Percentiles rank a stretch among this genome's conserved stretches.
Conservation (phyloP, 1,140 invertebrate genomes). For the Lepidurus apus region DNA sequence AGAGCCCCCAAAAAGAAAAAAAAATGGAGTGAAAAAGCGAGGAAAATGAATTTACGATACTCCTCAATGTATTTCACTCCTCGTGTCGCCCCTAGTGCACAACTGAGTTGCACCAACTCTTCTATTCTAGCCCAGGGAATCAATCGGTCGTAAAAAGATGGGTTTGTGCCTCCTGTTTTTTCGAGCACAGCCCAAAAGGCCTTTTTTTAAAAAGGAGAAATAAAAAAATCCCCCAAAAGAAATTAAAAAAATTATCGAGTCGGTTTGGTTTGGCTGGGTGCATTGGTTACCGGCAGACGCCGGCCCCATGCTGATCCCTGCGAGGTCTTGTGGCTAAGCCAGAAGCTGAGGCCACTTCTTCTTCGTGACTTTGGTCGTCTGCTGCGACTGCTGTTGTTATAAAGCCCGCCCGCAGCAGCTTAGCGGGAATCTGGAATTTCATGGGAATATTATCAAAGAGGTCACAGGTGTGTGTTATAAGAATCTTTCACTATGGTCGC, state of each 20-base stretch:
- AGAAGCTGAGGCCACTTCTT: conserved; percentile 18
- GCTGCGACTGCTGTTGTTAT: conserved; percentile 18
- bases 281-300: conserved; percentile 17
- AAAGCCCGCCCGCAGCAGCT: conserved; percentile 17
- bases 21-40: not conserved
- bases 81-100: not conserved
- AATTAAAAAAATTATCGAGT: not conserved
- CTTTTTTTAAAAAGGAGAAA: not conserved
- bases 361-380: conserved; percentile 21
- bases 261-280: conserved; percentile 15
- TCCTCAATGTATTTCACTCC: not conserved
- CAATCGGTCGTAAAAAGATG: conserved; percentile 16
- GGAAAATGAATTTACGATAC: not conserved
- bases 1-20: too few relatives aligned
- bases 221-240: not conserved
- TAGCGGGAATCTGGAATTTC: conserved; percentile 21
- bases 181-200: not conserved
- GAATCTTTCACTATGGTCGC: not conserved
- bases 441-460: conserved; percentile 10
- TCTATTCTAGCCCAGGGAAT: not conserved
- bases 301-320: conserved; percentile 2
- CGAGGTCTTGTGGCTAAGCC: conserved; percentile 17
- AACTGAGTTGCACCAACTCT: not conserved
- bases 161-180: conserved; percentile 1
- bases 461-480: conserved; percentile 21